Base-by-base conservation (phyloP, 2,888 invertebrate genomes). In the Trichogramma evanescens region DNA sequence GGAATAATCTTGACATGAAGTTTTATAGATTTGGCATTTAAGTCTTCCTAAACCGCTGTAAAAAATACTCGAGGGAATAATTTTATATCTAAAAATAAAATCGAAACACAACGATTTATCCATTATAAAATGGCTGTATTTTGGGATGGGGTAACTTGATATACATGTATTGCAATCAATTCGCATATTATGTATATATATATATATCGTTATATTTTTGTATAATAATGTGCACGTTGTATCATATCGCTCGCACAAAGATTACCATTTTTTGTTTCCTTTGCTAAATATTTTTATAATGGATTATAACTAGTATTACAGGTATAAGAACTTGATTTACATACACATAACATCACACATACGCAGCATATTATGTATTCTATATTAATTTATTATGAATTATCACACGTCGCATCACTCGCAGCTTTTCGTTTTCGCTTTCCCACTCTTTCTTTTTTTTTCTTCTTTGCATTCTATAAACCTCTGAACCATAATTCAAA, bases 61-160 rank as follows among this genome's bases (percentile, higher is more conserved):
- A 26, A 26, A 26, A n/a, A 39, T 5, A 56, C 38, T 49, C 13
- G 4, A 46, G 41, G 10, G 5, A 54, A 52, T 50, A 43, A 56
- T 59, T 50, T 40, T 4, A 51, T 26, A 41, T 52, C 50, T 54
- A 41, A 42, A 42, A 13, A 10, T 49, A 4, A 6, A n/a, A 49
- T 10, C 26, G 42, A 53, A 5, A 53, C 6, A 40, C 7, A n/a
- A 41, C 44, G 26, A 55, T 56, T 46, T 1, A 43, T 73, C 76
- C 76, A 76, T 76, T 76, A 75, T 73, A 76, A 77, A 77, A 76
- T 76, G 77, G 76, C 73, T 77, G 73, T 76, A 76, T 77, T 76
- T 75, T 72, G 70, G 26, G 26, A 26, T 26, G 26, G 73, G 70
- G 66, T 74, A 77, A 76, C 71, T 74, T 68, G 69, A 74, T 76